Evolutionary conservation across 2,797 vertebrate genomes (phyloP).

Genomic region (Manis crassicaudata): DNA sequence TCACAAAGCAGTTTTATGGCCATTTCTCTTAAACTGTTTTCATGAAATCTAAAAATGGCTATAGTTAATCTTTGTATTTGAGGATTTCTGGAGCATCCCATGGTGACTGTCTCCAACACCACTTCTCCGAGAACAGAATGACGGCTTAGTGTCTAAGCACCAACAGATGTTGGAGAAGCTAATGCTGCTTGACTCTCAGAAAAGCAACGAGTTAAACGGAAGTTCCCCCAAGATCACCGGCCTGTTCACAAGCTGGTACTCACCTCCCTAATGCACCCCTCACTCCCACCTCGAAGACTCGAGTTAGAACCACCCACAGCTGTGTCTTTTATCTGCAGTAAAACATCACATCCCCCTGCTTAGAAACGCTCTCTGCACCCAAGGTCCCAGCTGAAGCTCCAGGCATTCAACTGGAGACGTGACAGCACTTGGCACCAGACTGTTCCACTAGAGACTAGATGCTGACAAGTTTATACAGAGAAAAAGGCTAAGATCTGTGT

Average conservation of each 20-base stretch:
- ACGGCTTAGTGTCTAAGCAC: neutral
- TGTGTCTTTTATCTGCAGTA: neutral
- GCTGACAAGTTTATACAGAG: conserved; percentile 20
- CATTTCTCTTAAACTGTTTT: neutral
- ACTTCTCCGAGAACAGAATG: neutral
- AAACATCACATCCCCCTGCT: neutral
- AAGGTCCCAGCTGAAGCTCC: neutral
- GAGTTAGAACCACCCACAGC: rapidly evolving
- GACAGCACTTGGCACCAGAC: neutral
- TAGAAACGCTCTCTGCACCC: neutral
- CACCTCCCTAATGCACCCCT: too few species aligned
- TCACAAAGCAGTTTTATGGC: neutral
- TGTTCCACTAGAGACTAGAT: neutral
- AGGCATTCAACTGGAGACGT: neutral
- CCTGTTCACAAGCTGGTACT: rapidly evolving
- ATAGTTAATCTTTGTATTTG: neutral
- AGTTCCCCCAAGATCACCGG: neutral
- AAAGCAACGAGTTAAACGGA: too few species aligned
- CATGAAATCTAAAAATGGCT: conserved; percentile 32
- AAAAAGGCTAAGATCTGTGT: neutral
- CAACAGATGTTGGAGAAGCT: neutral
- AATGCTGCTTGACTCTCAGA: neutral
- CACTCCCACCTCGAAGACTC: neutral
- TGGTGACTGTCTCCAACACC: neutral
- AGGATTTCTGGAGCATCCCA: conserved; percentile 29